A percentile compares a stretch with the other conserved stretches of the same genome.
Evolutionary conservation across 2,797 vertebrate genomes (phyloP).

Genomic region (Nyctibius grandis): DNA sequence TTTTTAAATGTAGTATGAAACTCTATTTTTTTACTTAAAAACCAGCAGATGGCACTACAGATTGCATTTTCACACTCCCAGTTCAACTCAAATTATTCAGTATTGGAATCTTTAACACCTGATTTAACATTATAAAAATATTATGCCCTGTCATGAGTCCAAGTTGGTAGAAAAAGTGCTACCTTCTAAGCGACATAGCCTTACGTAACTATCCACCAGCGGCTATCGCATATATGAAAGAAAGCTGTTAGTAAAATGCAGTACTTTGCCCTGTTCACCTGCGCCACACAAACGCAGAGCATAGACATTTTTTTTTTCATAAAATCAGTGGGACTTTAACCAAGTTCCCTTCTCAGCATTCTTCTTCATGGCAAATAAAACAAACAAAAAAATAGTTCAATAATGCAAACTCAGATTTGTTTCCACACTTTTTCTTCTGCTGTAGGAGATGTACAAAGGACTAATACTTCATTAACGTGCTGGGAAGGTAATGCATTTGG

Average conservation of each 20-base stretch:
- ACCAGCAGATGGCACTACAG: slow-evolving; percentile 76
- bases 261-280: not conserved
- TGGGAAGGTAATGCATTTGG: not conserved
- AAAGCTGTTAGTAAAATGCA: not conserved
- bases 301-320: not conserved
- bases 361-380: not conserved
- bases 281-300: not conserved
- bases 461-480: not conserved
- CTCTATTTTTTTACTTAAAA: not conserved
- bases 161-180: not conserved
- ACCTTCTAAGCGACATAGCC: not conserved
- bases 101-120: not conserved
- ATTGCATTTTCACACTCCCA: not conserved
- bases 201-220: not conserved
- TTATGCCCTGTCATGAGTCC: not conserved
- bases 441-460: not conserved
- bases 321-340: not conserved
- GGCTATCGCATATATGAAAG: not conserved
- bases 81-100: not conserved
- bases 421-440: not conserved
- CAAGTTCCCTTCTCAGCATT: not conserved
- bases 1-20: not conserved
- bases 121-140: slow-evolving; percentile 41
- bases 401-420: not conserved
- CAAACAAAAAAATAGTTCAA: not conserved